These are phyloP conservation scores for Scaptomyza caliginosa DNA, from an alignment of 2,888 invertebrate species.

Conservation along the genomic window DNA sequence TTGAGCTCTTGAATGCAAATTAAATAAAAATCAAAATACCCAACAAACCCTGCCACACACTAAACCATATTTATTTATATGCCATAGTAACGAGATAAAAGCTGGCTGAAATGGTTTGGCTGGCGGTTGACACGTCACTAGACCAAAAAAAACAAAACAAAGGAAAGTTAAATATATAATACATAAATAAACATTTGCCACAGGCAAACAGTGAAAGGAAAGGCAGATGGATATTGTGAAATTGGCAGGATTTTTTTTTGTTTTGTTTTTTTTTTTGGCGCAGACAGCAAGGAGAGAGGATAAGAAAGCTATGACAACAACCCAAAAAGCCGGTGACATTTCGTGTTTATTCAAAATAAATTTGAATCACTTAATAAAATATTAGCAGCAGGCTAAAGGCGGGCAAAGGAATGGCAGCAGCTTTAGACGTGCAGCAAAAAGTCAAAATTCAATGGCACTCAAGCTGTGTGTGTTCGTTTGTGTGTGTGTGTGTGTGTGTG, in stretches of 20 bases:
- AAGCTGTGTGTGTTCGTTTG: neutral
- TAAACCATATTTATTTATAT: slow-evolving; percentile 1
- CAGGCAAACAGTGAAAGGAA: slow-evolving; percentile 44
- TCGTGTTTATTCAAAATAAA: slow-evolving; percentile 57
- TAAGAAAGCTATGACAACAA: slow-evolving; percentile 16
- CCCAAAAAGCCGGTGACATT: slow-evolving; percentile 37
- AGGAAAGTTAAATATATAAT: slow-evolving; percentile 10
- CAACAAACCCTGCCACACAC: slow-evolving; percentile 8
- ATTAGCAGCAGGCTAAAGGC: slow-evolving; percentile 34
- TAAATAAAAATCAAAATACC: slow-evolving; percentile 41
- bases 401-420: slow-evolving; percentile 16
- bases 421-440: slow-evolving; percentile 8
- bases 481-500: neutral
- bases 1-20: slow-evolving; percentile 57
- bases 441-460: slow-evolving; percentile 13
- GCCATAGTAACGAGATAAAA: neutral
- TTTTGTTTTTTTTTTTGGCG: too few species aligned
- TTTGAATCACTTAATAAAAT: slow-evolving; percentile 61
- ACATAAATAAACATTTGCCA: slow-evolving; percentile 53
- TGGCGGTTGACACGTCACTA: slow-evolving; percentile 24
- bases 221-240: slow-evolving; percentile 20
- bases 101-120: neutral
- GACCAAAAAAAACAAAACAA: neutral
- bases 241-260: slow-evolving; percentile 30
- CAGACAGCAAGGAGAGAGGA: slow-evolving; percentile 14